Percentiles rank a stretch among this genome's conserved stretches.
phyloP scores from a whole-genome alignment of 2,797 vertebrate genomes.

The Halcyon badia region DNA sequence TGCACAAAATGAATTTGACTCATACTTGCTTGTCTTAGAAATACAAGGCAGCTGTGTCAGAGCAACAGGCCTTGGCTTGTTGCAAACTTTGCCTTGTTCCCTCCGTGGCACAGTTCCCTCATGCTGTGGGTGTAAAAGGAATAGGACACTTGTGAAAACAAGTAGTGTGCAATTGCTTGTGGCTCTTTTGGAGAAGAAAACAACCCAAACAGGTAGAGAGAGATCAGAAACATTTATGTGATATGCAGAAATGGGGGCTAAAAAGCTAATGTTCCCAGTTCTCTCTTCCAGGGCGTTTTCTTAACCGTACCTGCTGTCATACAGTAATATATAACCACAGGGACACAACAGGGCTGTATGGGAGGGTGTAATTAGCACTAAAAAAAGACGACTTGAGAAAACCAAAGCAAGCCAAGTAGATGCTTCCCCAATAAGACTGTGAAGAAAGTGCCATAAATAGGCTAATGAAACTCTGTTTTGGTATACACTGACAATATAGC shows the following conservation, averaged over 20 bases:
- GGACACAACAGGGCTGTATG: background rate
- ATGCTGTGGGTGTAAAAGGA: rapidly evolving
- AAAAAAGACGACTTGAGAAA: background rate
- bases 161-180: background rate
- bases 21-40: background rate
- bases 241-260: background rate
- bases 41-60: background rate
- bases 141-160: background rate
- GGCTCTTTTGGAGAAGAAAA: background rate
- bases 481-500: background rate
- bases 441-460: background rate
- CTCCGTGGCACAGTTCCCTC: background rate
- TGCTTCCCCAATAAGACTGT: background rate
- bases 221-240: background rate
- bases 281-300: background rate
- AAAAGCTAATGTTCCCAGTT: background rate
- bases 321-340: background rate
- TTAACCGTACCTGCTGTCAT: background rate
- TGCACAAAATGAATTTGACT: background rate
- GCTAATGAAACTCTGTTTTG: background rate
- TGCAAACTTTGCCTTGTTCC: background rate
- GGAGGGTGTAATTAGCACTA: background rate
- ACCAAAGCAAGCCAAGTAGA: background rate
- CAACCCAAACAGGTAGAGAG: rapidly evolving
- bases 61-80: background rate